Conservation (phyloP, 2,113 vertebrate species). For the Heloderma charlesbogerti region DNA sequence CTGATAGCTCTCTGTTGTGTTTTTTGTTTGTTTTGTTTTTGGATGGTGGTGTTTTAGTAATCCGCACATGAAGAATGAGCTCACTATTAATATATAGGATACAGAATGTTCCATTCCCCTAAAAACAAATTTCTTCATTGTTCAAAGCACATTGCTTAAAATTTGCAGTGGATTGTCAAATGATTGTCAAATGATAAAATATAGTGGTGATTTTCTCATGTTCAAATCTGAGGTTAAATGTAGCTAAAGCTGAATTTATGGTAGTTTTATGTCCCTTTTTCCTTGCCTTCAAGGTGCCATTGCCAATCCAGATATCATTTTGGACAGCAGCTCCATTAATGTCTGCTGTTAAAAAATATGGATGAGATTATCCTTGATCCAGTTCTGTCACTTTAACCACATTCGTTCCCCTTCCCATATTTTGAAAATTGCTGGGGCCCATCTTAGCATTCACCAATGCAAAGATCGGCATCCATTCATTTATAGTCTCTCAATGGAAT, state of each 20-base stretch:
- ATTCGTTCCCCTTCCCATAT: neutral
- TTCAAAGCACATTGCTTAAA: neutral
- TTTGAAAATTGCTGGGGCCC: neutral
- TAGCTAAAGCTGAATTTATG: neutral
- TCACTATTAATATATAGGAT: neutral
- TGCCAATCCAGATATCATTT: neutral
- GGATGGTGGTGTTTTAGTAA: neutral
- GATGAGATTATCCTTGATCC: constrained; percentile 9
- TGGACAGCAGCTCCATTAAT: neutral
- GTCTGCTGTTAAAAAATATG: neutral
- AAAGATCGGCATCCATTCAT: neutral
- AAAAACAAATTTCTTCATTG: neutral
- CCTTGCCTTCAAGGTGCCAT: neutral
- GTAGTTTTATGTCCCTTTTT: neutral
- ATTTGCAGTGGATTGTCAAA: neutral
- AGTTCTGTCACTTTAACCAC: constrained; percentile 14
- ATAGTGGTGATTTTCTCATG: neutral
- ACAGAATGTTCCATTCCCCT: neutral
- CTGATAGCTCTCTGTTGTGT: neutral
- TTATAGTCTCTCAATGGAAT: neutral
- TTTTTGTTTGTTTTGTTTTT: no score
- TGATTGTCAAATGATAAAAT: neutral
- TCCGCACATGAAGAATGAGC: neutral
- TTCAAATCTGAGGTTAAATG: constrained; percentile 1
- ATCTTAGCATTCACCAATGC: neutral